phyloP scores from a whole-genome alignment of 1,140 invertebrate species.

The Apis dorsata region DNA sequence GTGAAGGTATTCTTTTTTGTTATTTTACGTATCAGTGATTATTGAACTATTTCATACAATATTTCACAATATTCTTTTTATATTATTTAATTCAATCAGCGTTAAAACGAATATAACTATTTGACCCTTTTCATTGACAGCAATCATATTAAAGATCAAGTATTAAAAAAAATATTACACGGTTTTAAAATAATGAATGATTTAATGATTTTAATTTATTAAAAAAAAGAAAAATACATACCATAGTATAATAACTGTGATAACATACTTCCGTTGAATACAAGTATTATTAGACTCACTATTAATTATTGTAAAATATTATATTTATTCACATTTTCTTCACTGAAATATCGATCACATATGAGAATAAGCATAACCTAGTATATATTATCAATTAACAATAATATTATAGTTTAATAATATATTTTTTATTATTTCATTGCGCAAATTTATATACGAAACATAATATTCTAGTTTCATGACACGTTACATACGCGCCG shows the following conservation, averaged over 20 bases:
- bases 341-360: constrained; percentile 9
- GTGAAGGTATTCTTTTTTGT: constrained; percentile 8
- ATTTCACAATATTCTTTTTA: constrained; percentile 1
- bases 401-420: neutral
- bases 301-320: neutral
- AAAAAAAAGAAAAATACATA: neutral
- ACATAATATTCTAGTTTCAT: neutral
- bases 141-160: neutral
- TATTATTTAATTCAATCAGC: neutral
- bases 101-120: constrained; percentile 38
- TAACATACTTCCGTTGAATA: neutral
- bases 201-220: too few species aligned
- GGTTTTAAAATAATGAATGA: neutral
- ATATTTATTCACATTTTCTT: constrained; percentile 6
- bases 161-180: neutral
- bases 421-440: neutral
- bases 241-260: neutral
- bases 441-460: neutral
- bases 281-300: neutral
- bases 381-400: neutral
- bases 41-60: neutral
- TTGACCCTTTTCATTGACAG: constrained; percentile 38
- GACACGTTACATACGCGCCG: neutral
- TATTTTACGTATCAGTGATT: constrained; percentile 30
- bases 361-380: constrained; percentile 10